phyloP scores from a whole-genome alignment of 2,888 invertebrate species.

The Campoplex capitator region DNA sequence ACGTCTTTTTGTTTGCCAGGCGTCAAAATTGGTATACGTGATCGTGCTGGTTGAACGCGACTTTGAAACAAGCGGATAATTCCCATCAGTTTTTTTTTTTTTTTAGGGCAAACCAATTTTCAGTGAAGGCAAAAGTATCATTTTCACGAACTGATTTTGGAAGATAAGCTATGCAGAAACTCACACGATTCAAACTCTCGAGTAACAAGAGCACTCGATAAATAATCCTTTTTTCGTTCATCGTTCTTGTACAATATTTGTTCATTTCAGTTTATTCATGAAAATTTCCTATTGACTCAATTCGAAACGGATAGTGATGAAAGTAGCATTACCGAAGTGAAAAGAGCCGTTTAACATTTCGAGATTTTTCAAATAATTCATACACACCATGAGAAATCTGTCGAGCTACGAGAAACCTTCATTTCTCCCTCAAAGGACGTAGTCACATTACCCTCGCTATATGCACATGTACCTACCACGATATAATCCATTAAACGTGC shows the following conservation, averaged over 20 bases:
- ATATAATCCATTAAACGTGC: conserved; percentile 19
- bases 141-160: no score
- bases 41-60: not conserved
- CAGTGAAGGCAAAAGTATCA: no score
- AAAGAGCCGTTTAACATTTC: conserved; percentile 35
- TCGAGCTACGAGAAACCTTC: not conserved
- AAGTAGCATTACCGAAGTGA: not conserved
- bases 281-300: conserved; percentile 1
- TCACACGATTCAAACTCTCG: no score
- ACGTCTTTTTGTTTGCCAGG: not conserved
- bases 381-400: conserved; percentile 23
- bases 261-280: not conserved
- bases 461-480: conserved; percentile 1
- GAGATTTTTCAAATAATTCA: conserved; percentile 48
- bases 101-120: not conserved
- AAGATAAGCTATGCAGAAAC: no score
- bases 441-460: not conserved
- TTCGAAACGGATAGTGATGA: conserved; percentile 38
- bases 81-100: not conserved
- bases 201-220: no score
- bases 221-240: no score
- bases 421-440: conserved; percentile 1
- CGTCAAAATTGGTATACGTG: not conserved
- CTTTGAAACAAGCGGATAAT: not conserved
- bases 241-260: no score